Conservation (phyloP, 2,888 invertebrate species). For the Abrostola tripartita region DNA sequence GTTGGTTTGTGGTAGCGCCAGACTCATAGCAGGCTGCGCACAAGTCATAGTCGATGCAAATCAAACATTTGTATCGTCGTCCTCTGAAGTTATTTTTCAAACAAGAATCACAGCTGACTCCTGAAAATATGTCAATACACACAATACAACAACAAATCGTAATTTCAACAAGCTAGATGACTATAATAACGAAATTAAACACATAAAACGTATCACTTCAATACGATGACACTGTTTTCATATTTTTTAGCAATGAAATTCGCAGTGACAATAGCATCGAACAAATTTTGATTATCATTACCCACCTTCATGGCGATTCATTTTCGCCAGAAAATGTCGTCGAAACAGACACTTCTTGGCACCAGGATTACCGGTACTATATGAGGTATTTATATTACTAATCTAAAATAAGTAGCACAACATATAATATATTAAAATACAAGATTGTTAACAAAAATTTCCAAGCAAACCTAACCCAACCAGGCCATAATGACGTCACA, state of each 20-base stretch:
- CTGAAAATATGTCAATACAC: conserved; percentile 89
- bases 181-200: conserved; percentile 44
- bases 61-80: conserved; percentile 99
- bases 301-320: conserved; percentile 98
- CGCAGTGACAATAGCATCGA: conserved; percentile 85
- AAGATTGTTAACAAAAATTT: conserved; percentile 90
- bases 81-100: conserved; percentile 99
- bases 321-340: conserved; percentile 89
- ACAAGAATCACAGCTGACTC: conserved; percentile 99
- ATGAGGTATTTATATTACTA: conserved; percentile 87
- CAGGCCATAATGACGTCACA: conserved; percentile 91
- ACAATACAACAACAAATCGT: conserved; percentile 66
- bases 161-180: conserved; percentile 48
- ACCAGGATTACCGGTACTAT: conserved; percentile 83
- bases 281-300: conserved; percentile 89
- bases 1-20: conserved; percentile 96
- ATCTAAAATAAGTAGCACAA: conserved; percentile 88
- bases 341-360: conserved; percentile 83
- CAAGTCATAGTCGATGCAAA: conserved; percentile 99
- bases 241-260: conserved; percentile 74
- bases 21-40: conserved; percentile 98
- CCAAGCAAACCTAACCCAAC: conserved; percentile 92
- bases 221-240: conserved; percentile 60
- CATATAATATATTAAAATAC: conserved; percentile 89
- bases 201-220: conserved; percentile 51